These are phyloP conservation scores for Drosophila repleta DNA, from an alignment of 1,140 invertebrate genomes.

Conservation along the genomic window DNA sequence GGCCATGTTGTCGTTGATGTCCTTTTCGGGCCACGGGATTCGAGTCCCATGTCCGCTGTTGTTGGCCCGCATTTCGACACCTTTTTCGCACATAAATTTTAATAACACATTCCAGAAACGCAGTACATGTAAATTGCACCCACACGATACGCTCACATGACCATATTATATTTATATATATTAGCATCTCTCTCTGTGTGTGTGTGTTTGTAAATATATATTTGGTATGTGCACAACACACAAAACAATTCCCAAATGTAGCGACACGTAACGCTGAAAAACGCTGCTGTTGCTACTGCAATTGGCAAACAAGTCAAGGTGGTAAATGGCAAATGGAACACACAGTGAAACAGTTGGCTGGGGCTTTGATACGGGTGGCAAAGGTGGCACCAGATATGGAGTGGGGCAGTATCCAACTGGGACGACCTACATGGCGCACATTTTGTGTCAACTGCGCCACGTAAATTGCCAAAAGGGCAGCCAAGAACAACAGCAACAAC, in stretches of 20 bases:
- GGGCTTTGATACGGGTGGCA: neutral
- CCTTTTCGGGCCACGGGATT: constrained; percentile 27
- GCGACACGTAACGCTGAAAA: constrained; percentile 65
- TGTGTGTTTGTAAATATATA: constrained; percentile 18
- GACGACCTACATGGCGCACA: constrained; percentile 61
- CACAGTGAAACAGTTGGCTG: neutral
- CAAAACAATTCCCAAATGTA: constrained; percentile 79
- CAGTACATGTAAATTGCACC: constrained; percentile 65
- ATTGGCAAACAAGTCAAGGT: constrained; percentile 78
- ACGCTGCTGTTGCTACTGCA: constrained; percentile 58
- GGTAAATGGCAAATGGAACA: constrained; percentile 69
- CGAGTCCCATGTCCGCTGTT: constrained; percentile 27
- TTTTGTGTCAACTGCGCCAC: constrained; percentile 70
- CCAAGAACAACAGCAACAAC: constrained; percentile 19
- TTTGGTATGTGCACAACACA: constrained; percentile 50
- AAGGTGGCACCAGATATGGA: neutral
- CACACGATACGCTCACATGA: constrained; percentile 51
- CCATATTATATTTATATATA: constrained; percentile 31
- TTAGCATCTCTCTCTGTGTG: constrained; percentile 13
- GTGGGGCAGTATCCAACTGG: constrained; percentile 38
- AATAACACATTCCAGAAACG: constrained; percentile 70
- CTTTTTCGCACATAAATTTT: constrained; percentile 78
- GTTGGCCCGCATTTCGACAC: constrained; percentile 65
- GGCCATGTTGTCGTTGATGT: constrained; percentile 23
- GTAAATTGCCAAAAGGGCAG: constrained; percentile 63